Evolutionary conservation across 2,888 invertebrate genomes (phyloP), one percentile per base, ranked within the genome.

Genomic region (Lottia gigantea): DNA sequence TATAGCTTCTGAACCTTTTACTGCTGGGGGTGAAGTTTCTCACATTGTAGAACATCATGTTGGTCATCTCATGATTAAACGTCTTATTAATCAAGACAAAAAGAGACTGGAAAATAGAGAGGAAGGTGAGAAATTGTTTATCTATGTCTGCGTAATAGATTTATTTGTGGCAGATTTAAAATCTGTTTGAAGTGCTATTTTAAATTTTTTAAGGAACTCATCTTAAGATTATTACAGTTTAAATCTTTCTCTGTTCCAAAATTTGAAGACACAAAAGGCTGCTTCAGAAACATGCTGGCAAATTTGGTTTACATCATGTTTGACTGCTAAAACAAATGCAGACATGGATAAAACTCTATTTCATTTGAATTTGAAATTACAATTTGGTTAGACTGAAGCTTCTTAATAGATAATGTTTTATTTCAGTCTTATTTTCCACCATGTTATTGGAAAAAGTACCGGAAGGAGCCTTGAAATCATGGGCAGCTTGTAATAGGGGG

Each of bases 401-500:
- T 16, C 1, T 12, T 0, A 46, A 8, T n/a, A 16, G 15, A n/a
- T 11, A 8, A 23, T 47, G 67, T 49, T 72, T 64, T 66, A 47
- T 80, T 82, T 66, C 82, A 88, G 88, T 84, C 7, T 74, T 87
- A 70, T 87, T 88, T 66, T 83, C 86, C n/a, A 74, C 78, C 16
- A 80, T 87, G 6, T 73, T 88, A 64, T 67, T 88, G 70, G 77
- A 83, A 23, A 78, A 78, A 45, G 73, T 87, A n/a, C 79, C 83
- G 46, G 82, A 82, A 61, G 86, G 84, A 16, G 76, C 82, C 1
- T 72, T 88, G 47, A 85, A 84, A 74, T 82, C 86, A 1, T 88
- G 88, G 88, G 83, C 86, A 12, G 82, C 84, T 4, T 87, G 86
- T 75, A 88, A 88, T 76, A 75, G 88, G 71, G 88, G 88, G 16